phyloP scores from a whole-genome alignment of 1,140 invertebrate species.

The Ooceraea biroi region DNA sequence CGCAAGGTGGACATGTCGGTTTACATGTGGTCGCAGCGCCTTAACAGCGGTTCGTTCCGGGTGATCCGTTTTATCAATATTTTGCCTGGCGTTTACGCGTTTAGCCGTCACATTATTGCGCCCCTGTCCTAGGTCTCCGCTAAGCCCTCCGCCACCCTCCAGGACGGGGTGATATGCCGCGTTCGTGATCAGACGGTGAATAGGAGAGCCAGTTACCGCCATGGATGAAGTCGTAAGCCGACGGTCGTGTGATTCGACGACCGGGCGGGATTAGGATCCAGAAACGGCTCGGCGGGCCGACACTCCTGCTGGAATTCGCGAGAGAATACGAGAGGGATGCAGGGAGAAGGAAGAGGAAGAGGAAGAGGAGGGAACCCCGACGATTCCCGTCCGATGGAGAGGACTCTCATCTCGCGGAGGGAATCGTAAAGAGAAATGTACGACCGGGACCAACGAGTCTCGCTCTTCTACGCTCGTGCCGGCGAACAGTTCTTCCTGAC shows the following conservation, averaged over 20 bases:
- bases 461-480: conserved; percentile 57
- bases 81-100: conserved; percentile 47
- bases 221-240: conserved; percentile 60
- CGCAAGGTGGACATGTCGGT: conserved; percentile 10
- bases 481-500: conserved; percentile 66
- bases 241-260: conserved; percentile 58
- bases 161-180: conserved; percentile 6
- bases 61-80: conserved; percentile 61
- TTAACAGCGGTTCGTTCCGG: conserved; percentile 15
- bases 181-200: conserved; percentile 45
- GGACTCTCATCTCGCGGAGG: conserved; percentile 8
- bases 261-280: conserved; percentile 57
- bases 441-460: conserved; percentile 66
- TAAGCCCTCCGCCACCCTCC: conserved; percentile 22
- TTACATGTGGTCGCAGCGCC: conserved; percentile 23
- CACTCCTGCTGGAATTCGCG: conserved; percentile 45
- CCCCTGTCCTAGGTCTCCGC: not conserved
- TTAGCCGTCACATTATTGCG: conserved; percentile 52
- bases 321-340: not conserved
- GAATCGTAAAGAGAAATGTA: conserved; percentile 73
- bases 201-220: conserved; percentile 23
- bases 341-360: not conserved
- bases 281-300: conserved; percentile 39
- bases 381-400: conserved; percentile 2
- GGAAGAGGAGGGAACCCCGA: conserved; percentile 18